Evolutionary conservation across 2,888 invertebrate genomes (phyloP), one percentile per base, ranked within the genome.

Genomic region (Drosophila mettleri): DNA sequence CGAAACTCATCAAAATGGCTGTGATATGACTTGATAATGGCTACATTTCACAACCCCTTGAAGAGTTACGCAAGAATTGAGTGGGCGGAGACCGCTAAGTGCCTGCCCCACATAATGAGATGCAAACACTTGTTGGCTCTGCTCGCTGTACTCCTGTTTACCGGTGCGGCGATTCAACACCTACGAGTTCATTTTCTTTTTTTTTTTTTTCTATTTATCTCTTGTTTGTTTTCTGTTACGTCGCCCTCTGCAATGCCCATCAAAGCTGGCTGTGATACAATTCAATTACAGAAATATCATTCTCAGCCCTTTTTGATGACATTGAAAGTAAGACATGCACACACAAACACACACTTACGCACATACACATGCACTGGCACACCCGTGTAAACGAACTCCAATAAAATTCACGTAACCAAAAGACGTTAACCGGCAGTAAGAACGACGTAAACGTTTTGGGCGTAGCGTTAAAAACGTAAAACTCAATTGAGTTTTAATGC

Each of bases 231-330:
- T 36, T 49, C 27, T 39, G 60, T 33, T 58, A 58, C 16, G 18
- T 51, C 78, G 81, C 73, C 86, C 84, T 84, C 88, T 89, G 90
- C 91, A 90, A 90, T 92, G 91, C 91, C 91, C 92, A 92, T 92
- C 92, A 92, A 92, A 92, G 91, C 91, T 91, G 91, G 92, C 92
- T 92, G 92, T 92, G 92, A 92, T 92, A 92, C 90, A 81, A 80
- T 86, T 90, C 86, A 80, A 87, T 80, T 89, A 85, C 87, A 81
- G 82, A 85, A 84, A 80, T 86, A 82, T 86, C 81, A 87, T 82
- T 86, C 90, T 91, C 92, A 91, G 89, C 91, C 91, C 91, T 90
- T 90, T 92, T 92, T 92, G 91, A 92, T 91, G 92, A 90, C 91
- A 91, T 86, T 90, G 91, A 90, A 90, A 88, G 73, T 80, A 74